phyloP scores from a whole-genome alignment of 2,888 invertebrate genomes.

The Drosophila algonquin region DNA sequence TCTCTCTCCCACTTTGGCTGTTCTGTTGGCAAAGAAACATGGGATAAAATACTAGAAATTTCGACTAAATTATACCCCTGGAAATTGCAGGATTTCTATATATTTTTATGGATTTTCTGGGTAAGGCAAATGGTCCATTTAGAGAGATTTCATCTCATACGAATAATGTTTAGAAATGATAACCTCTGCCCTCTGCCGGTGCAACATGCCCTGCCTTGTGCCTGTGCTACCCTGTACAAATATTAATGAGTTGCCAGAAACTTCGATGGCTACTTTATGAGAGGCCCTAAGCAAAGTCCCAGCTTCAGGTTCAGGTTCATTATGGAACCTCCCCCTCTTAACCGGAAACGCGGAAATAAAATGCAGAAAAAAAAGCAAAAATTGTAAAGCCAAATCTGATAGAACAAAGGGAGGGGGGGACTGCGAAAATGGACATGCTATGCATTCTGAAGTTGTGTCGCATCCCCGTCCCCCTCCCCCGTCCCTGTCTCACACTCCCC shows the following conservation, averaged over 20 bases:
- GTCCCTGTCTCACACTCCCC: background rate
- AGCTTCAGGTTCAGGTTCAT: background rate
- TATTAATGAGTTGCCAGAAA: constrained; percentile 59
- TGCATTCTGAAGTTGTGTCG: constrained; percentile 72
- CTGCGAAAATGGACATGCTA: constrained; percentile 73
- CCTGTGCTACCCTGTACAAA: constrained; percentile 6
- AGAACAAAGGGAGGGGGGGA: constrained; percentile 8
- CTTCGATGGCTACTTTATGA: background rate
- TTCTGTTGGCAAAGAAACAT: constrained; percentile 56
- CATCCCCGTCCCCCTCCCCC: constrained; percentile 37
- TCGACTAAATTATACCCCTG: background rate
- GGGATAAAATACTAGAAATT: constrained; percentile 24
- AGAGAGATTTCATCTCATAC: too few species aligned
- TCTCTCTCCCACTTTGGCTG: constrained; percentile 28
- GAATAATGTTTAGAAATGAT: too few species aligned
- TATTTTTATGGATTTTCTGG: background rate
- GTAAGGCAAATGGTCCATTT: too few species aligned
- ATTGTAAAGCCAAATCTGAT: constrained; percentile 61
- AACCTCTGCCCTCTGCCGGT: background rate
- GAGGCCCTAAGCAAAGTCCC: too few species aligned
- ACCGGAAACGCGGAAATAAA: constrained; percentile 58
- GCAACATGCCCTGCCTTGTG: background rate
- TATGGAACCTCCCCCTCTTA: constrained; percentile 37
- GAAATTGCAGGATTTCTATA: background rate
- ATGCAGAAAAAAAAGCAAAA: constrained; percentile 55